Percentiles rank a stretch among this genome's conserved stretches.
Evolutionary conservation across 1,140 invertebrate species (phyloP).

Genomic region (Brachionus angularis): DNA sequence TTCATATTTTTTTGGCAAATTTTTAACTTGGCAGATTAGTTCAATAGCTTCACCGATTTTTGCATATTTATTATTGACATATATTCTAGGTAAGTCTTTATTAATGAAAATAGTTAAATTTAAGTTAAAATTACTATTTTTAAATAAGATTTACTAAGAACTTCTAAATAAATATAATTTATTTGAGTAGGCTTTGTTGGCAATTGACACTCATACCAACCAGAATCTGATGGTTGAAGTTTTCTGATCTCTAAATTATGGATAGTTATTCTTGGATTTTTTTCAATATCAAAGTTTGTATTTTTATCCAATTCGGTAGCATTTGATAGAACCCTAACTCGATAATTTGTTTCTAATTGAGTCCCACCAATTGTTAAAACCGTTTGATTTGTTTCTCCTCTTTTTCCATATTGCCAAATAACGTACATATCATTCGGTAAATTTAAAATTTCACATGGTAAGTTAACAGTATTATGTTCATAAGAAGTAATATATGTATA

Average conservation of each 20-base stretch:
- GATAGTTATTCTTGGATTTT: neutral
- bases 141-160: too few species aligned
- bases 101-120: too few species aligned
- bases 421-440: slow-evolving; percentile 12
- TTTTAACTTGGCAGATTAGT: slow-evolving; percentile 16
- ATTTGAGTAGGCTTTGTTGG: slow-evolving; percentile 40
- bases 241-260: slow-evolving; percentile 40
- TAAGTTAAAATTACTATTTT: too few species aligned
- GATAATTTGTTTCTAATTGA: slow-evolving; percentile 17
- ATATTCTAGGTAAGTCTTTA: slow-evolving; percentile 7
- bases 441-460: slow-evolving; percentile 18
- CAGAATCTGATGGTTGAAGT: slow-evolving; percentile 1
- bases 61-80: neutral
- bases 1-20: neutral
- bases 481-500: neutral
- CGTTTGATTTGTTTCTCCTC: slow-evolving; percentile 28
- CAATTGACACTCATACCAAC: slow-evolving; percentile 41
- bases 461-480: slow-evolving; percentile 26
- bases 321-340: slow-evolving; percentile 4
- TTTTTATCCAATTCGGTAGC: neutral
- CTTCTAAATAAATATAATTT: slow-evolving; percentile 30
- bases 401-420: slow-evolving; percentile 31
- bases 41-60: neutral
- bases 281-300: neutral
- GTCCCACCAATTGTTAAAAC: slow-evolving; percentile 30